phyloP scores from a whole-genome alignment of 1,140 invertebrate species.

The Batillaria attramentaria region DNA sequence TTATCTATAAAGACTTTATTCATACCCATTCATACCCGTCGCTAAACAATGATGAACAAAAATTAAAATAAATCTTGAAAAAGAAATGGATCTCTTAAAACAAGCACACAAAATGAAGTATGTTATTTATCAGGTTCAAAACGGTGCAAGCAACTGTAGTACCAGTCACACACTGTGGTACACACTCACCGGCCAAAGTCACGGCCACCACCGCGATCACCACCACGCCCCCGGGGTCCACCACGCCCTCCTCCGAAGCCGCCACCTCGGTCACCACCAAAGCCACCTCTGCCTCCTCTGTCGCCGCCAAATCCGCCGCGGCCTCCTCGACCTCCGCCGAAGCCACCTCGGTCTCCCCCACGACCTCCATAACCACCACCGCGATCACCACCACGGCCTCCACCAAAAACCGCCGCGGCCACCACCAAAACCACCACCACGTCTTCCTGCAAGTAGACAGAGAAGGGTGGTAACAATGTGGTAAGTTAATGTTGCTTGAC shows the following conservation, averaged over 20 bases:
- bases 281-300: neutral
- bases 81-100: neutral
- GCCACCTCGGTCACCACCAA: slow-evolving; percentile 16
- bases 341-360: slow-evolving; percentile 5
- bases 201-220: slow-evolving; percentile 11
- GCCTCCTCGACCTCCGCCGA: slow-evolving; percentile 33
- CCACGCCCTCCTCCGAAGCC: slow-evolving; percentile 17
- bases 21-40: neutral
- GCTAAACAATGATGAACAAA: neutral
- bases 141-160: neutral
- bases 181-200: slow-evolving; percentile 23
- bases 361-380: slow-evolving; percentile 8
- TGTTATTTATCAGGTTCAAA: neutral
- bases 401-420: slow-evolving; percentile 31
- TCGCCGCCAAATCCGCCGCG: slow-evolving; percentile 20
- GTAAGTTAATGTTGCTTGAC: no score
- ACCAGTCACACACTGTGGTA: neutral
- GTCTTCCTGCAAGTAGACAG: slow-evolving; percentile 6
- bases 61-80: neutral
- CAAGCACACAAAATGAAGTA: neutral
- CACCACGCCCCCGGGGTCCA: neutral
- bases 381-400: slow-evolving; percentile 13
- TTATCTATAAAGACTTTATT: neutral
- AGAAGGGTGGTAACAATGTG: no score
- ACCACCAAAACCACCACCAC: slow-evolving; percentile 2